Evolutionary conservation across 2,888 invertebrate species (phyloP), one percentile per base, ranked within the genome.

Genomic region (Drosophila trichaetosa): DNA sequence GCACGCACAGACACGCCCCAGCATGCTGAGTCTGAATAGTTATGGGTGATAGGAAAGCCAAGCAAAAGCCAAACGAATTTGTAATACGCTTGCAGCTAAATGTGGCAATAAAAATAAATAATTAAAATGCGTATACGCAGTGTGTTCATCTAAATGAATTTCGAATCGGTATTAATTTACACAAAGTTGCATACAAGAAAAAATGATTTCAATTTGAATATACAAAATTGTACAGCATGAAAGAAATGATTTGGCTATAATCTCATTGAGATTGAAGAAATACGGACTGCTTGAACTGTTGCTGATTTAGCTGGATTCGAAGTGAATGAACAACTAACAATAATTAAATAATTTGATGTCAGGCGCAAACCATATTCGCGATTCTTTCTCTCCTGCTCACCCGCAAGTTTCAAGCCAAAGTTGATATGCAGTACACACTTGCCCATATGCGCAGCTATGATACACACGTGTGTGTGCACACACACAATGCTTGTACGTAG

Each of bases 1-100:
- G 42, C 71, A 76, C 78, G 53, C 60, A 76, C 60, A 53, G 40
- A 59, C 58, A 59, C 46, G 48, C 29, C 62, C 33, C 53, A 59
- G 51, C 31, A 59, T 56, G 52, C 18, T 52, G 64, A 53, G n/a
- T 62, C 33, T 38, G 58, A 31, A 60, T 49, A 38, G 40, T n/a
- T 36, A 38, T 29, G n/a, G 42, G 42, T 27, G 36, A 16, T 18
- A 4, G 10, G 1, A 29, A 46, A 29, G 3, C n/a, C 16, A 34
- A 29, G 18, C 18, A 29, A 11, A 51, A 21, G 48, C 31, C 16
- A 11, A 42, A 72, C 46, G 61, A 78, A 66, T 62, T 31, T 13
- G 0, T 18, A 51, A 72, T 77, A 73, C 66, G 13, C 74, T 61
- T 24, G 10, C 38, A n/a, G 51, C n/a, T 11, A 27, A 52, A 24